These are phyloP conservation scores for Plebejus argus DNA, from an alignment of 2,888 invertebrate genomes.

Conservation along the genomic window DNA sequence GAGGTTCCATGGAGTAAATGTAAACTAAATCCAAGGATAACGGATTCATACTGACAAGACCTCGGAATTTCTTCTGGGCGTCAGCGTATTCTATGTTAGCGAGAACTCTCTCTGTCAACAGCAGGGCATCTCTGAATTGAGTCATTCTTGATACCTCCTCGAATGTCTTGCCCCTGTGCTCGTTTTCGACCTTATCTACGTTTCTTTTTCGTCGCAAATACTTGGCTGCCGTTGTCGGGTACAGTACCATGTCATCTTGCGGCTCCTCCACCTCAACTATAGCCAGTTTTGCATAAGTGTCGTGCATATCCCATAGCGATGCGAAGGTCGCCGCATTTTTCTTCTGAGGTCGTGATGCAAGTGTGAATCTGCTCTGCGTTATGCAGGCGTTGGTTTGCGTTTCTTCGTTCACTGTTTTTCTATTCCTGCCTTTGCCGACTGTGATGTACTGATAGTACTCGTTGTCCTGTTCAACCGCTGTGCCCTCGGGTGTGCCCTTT, in stretches of 20 bases:
- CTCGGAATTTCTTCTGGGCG: conserved; percentile 87
- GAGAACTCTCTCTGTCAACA: conserved; percentile 86
- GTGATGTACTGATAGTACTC: conserved; percentile 85
- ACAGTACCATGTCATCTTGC: conserved; percentile 73
- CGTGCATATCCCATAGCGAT: conserved; percentile 89
- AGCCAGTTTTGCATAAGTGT: conserved; percentile 81
- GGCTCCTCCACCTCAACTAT: conserved; percentile 52
- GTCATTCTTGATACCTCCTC: conserved; percentile 55
- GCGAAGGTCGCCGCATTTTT: conserved; percentile 83
- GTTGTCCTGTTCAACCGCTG: conserved; percentile 82
- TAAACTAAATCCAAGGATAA: conserved; percentile 83
- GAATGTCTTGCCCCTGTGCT: conserved; percentile 51
- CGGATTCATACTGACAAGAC: conserved; percentile 82
- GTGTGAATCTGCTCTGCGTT: conserved; percentile 83
- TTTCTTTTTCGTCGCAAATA: conserved; percentile 57
- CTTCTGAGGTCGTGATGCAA: conserved; percentile 77
- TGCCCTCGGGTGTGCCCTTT: conserved; percentile 81
- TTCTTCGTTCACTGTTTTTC: conserved; percentile 84
- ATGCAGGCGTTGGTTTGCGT: conserved; percentile 84
- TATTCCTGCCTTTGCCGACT: conserved; percentile 83
- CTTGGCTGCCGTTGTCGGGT: conserved; percentile 61
- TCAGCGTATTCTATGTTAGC: conserved; percentile 84
- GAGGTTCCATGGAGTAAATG: conserved; percentile 82
- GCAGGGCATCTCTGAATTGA: conserved; percentile 82
- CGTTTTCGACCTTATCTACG: conserved; percentile 29